Conservation (phyloP, 2,888 invertebrate species). For the Thymelicus lineola region DNA sequence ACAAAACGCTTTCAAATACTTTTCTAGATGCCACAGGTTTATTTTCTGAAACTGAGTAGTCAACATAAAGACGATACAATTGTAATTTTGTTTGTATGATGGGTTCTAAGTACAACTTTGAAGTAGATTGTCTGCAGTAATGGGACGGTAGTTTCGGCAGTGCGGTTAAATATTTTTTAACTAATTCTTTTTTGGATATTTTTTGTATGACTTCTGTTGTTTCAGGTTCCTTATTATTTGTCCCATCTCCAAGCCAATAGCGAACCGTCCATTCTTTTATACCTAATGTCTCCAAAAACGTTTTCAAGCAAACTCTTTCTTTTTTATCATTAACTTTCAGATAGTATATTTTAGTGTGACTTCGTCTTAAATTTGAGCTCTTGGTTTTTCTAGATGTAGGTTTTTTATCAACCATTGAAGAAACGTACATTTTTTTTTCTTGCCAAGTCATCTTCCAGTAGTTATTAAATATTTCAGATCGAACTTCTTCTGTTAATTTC, state of each 20-base stretch:
- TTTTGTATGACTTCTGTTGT: not conserved
- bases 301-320: slow-evolving; percentile 45
- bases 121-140: slow-evolving; percentile 45
- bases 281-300: slow-evolving; percentile 44
- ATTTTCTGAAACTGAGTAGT: slow-evolving; percentile 39
- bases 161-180: slow-evolving; percentile 35
- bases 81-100: slow-evolving; percentile 46
- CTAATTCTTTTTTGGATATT: slow-evolving; percentile 19
- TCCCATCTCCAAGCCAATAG: slow-evolving; percentile 42
- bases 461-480: slow-evolving; percentile 40
- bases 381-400: slow-evolving; percentile 38
- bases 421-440: slow-evolving; percentile 42
- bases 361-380: slow-evolving; percentile 39
- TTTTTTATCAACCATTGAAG: slow-evolving; percentile 40
- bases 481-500: slow-evolving; percentile 40
- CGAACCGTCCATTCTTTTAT: slow-evolving; percentile 48
- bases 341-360: slow-evolving; percentile 44
- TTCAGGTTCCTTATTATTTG: not conserved
- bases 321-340: slow-evolving; percentile 42
- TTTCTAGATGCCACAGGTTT: slow-evolving; percentile 46
- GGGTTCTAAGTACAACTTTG: slow-evolving; percentile 50
- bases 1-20: slow-evolving; percentile 42
- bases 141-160: slow-evolving; percentile 49
- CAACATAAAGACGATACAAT: slow-evolving; percentile 44
- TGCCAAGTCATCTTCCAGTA: slow-evolving; percentile 41